A percentile compares a stretch with the other conserved stretches of the same genome.
phyloP scores from a whole-genome alignment of 2,888 invertebrate species.

The Macrophya annulata region DNA sequence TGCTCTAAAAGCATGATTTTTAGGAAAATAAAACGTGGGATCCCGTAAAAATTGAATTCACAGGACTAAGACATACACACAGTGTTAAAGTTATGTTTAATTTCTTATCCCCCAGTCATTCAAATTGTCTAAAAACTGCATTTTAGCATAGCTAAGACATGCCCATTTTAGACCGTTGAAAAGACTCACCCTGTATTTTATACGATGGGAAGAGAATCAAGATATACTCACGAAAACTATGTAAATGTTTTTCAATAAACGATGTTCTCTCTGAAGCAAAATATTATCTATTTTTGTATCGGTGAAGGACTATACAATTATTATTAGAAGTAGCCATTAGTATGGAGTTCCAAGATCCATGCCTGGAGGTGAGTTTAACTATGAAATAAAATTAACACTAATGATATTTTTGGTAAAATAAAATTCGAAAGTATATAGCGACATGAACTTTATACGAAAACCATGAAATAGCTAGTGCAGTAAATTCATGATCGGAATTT shows the following conservation, averaged over 20 bases:
- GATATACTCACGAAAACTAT: slow-evolving; percentile 10
- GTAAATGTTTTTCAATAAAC: slow-evolving; percentile 1
- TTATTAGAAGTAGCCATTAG: background rate
- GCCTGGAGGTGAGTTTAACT: background rate
- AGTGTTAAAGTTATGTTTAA: no score
- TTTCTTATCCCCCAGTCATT: no score
- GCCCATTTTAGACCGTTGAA: no score
- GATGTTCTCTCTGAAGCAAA: background rate
- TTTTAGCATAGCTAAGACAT: no score
- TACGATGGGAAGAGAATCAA: slow-evolving; percentile 38
- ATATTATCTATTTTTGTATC: background rate
- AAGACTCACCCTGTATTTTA: no score
- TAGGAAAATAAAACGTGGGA: no score
- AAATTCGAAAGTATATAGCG: slow-evolving; percentile 10
- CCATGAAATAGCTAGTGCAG: background rate
- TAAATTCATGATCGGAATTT: background rate
- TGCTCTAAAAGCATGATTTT: no score
- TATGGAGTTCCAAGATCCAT: background rate
- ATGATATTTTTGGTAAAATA: background rate
- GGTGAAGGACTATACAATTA: background rate
- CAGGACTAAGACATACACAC: no score
- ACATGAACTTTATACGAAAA: background rate
- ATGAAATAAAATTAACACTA: background rate
- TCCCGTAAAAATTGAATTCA: no score
- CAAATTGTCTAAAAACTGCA: no score